Evolutionary conservation across 1,140 invertebrate species (phyloP), one percentile per base, ranked within the genome.

Genomic region (Grapholita molesta): DNA sequence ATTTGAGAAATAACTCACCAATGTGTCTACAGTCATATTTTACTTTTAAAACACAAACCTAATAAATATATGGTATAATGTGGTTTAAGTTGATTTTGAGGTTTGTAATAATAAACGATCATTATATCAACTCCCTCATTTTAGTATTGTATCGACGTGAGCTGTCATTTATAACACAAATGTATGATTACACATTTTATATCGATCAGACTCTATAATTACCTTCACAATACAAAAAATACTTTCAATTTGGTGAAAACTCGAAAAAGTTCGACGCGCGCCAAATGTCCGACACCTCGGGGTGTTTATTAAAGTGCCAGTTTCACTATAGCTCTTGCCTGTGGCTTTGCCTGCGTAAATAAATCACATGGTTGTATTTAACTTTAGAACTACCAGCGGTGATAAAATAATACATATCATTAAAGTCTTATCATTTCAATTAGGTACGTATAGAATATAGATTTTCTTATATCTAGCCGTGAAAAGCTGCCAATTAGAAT

Each of bases 201-300:
- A 30, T 61, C 25, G 55, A 61, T 5, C 18, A 18, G 1, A 57
- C n/a, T n/a, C 55, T 15, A 61, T 61, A 28, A 61, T 61, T 61
- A 55, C 53, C 23, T 55, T 25, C 53, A 55, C 21, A 55, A n/a
- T 7, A 55, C 53, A 28, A 61, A 30, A 61, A 61, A 25, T 28
- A 61, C n/a, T 30, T 61, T 61, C 55, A 61, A 61, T 61, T 61
- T 28, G n/a, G 15, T 30, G 25, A 61, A 61, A 70, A 24, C 48
- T 21, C 25, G 8, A 57, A 66, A 38, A 69, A 25, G 21, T 69
- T 65, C 55, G 55, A n/a, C 81, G 75, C 72, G 67, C 64, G 72
- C 82, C 82, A 83, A 84, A 84, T 84, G 82, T 80, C 69, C 68
- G 33, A 66, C 74, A 84, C 82, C 82, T 75, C 76, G 53, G 82